Percentiles rank a stretch among this genome's conserved stretches.
phyloP scores from a whole-genome alignment of 37 sponge, comb jelly and placozoan genomes.

The Amphimedon queenslandica region DNA sequence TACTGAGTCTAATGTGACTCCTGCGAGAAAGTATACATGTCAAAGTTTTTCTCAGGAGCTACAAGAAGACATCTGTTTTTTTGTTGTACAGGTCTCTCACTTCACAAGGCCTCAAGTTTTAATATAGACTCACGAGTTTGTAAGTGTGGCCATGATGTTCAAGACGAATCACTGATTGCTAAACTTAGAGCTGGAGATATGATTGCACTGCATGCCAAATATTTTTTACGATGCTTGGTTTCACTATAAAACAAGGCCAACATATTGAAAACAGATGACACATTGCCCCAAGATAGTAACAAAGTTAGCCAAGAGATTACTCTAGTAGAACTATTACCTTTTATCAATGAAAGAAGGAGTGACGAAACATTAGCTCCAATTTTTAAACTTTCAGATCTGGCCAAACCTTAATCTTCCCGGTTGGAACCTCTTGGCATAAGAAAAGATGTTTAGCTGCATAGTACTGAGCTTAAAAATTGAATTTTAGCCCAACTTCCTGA shows the following conservation, averaged over 20 bases:
- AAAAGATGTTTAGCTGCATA: neutral
- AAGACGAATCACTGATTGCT: neutral
- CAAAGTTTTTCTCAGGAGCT: neutral
- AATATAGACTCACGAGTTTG: neutral
- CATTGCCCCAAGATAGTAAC: too few species aligned
- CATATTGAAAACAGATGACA: neutral
- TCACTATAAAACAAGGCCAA: neutral
- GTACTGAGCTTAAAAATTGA: neutral
- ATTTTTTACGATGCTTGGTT: neutral
- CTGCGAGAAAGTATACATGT: neutral
- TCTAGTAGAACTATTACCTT: neutral
- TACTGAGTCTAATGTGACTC: neutral
- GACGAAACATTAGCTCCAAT: neutral
- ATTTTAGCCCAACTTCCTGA: conserved; percentile 8
- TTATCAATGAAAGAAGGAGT: neutral
- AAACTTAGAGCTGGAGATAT: conserved; percentile 6
- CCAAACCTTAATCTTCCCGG: neutral
- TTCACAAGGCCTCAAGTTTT: neutral
- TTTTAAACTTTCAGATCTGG: conserved; percentile 5
- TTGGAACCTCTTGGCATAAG: neutral
- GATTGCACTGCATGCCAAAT: neutral
- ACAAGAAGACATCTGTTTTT: neutral
- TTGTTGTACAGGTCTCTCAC: neutral
- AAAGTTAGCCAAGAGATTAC: neutral
- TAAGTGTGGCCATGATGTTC: neutral